Evolutionary conservation across 64 coral and sea anemone species (phyloP), one percentile per base, ranked within the genome.

Genomic region (Anthopleura sola): DNA sequence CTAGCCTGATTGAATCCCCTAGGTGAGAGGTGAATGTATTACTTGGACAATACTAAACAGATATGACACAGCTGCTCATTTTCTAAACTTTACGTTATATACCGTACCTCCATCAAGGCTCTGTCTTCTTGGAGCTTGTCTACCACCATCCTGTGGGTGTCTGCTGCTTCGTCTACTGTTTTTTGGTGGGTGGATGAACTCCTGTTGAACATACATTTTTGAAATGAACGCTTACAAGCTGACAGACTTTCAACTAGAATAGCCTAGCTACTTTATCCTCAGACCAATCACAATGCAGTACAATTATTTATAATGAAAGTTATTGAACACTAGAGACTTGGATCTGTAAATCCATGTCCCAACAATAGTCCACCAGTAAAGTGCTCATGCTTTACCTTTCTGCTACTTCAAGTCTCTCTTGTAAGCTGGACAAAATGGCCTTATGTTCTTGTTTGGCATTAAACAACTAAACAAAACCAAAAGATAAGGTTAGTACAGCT

Each of bases 41-140:
- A n/a, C n/a, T n/a, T n/a, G n/a, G n/a, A n/a, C n/a, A n/a, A n/a
- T n/a, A n/a, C n/a, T n/a, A n/a, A n/a, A n/a, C n/a, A n/a, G n/a
- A n/a, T n/a, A n/a, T n/a, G n/a, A n/a, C n/a, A n/a, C n/a, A n/a
- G n/a, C n/a, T n/a, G n/a, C n/a, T n/a, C n/a, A n/a, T n/a, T n/a
- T n/a, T n/a, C n/a, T n/a, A n/a, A n/a, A n/a, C n/a, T n/a, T n/a
- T n/a, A n/a, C n/a, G n/a, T n/a, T n/a, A n/a, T n/a, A 26, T 80
- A 21, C n/a, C 24, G 34, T 66, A 99, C 97, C 97, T 99, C 93
- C 32, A 99, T 48, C 60, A 99, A 39, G 23, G 97, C 93, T 82
- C 93, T 90, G 24, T 99, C 97, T 71, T 99, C 93, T 49, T 94
- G 87, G 49, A 99, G 90, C 78, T 99, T 99, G 50, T 94, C 92